These are phyloP conservation scores for Calameuta pallipes DNA, from an alignment of 2,888 invertebrate genomes.

Conservation along the genomic window DNA sequence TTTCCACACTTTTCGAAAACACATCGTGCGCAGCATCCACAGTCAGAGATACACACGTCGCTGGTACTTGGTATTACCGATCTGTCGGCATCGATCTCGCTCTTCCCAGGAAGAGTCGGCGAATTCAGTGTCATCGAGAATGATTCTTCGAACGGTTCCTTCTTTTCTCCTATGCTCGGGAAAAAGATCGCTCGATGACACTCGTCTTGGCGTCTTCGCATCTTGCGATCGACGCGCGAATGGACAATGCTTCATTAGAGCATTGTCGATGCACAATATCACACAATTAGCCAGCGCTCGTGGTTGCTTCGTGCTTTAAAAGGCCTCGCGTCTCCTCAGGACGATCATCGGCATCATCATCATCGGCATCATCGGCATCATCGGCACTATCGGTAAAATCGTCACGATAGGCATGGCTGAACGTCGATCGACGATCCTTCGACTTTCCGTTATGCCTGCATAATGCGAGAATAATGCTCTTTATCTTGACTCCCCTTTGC, in stretches of 20 bases:
- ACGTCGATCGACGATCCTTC: conserved; percentile 54
- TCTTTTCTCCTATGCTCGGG: background rate
- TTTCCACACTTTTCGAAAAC: background rate
- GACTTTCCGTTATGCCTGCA: conserved; percentile 25
- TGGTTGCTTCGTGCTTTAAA: conserved; percentile 27
- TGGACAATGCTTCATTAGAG: conserved; percentile 64
- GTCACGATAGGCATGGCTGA: conserved; percentile 49
- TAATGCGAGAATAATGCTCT: conserved; percentile 39
- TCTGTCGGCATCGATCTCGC: background rate
- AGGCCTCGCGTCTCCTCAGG: conserved; percentile 26
- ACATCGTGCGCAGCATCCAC: background rate
- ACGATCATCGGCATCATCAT: conserved; percentile 14
- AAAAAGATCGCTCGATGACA: background rate
- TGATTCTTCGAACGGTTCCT: background rate
- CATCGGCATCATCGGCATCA: conserved; percentile 23
- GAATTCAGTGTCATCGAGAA: background rate
- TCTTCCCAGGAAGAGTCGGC: background rate
- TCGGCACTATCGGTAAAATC: conserved; percentile 25
- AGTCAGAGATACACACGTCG: background rate
- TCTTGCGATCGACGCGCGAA: conserved; percentile 5
- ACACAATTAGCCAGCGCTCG: conserved; percentile 55
- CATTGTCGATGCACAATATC: conserved; percentile 63
- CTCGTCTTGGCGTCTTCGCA: background rate
- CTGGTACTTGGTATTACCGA: background rate
- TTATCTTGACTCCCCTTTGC: conserved; percentile 29